Evolutionary conservation across 2,797 vertebrate genomes (phyloP), one percentile per base, ranked within the genome.

Genomic region (Luscinia megarhynchos): DNA sequence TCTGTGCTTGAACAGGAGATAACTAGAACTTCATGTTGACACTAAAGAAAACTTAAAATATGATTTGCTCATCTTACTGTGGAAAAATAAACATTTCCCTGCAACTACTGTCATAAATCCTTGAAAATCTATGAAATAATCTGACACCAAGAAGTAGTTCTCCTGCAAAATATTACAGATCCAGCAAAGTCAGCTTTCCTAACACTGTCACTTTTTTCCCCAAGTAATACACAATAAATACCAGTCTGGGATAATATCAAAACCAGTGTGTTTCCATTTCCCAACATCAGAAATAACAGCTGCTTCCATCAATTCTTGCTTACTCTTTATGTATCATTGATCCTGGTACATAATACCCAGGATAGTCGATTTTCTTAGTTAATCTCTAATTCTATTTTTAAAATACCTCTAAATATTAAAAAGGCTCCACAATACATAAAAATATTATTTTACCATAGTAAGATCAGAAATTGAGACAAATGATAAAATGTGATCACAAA

Each of bases 61-160:
- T 4, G 4, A 92, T 93, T 93, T 93, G 58, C 45, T 78, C 13
- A 90, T 81, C 74, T 69, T 85, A 59, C 79, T 88, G 58, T 90
- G 48, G 55, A 90, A 94, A 88, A 92, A 72, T 55, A 95, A 96
- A 93, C 53, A 87, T 73, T 92, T 94, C 62, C 62, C 59, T 61
- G 48, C 62, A 91, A 93, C 73, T 78, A 63, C 67, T 46, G 55
- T 36, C 75, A 90, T 92, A 95, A 97, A 96, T 94, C 66, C 57
- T 91, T 73, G 36, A 72, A 88, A 92, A 86, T 61, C 59, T 62
- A 88, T 68, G 29, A 96, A 88, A 58, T 46, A 6, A 89, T 92
- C 87, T 79, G 73, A 95, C 76, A 89, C 21, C 36, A 84, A 72
- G 55, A 92, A 87, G 58, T 59, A 69, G 79, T 84, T 93, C 80